These are phyloP conservation scores for Selene dorsalis DNA, from an alignment of 2,797 vertebrate genomes.

Conservation along the genomic window DNA sequence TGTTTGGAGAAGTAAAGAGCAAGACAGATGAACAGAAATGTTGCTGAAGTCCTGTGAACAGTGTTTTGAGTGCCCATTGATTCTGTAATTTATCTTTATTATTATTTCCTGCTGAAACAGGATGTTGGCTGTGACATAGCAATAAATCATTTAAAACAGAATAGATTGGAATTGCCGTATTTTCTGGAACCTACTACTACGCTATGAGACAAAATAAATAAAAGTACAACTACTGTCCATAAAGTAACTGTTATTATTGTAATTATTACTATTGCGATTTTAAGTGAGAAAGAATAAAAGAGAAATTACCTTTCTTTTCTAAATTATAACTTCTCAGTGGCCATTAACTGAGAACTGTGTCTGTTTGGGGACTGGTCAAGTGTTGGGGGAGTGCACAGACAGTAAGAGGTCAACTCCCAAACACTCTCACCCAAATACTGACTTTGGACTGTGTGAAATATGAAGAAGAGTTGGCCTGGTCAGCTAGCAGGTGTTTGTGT, in stretches of 20 bases:
- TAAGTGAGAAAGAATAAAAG: no score
- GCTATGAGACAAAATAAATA: not conserved
- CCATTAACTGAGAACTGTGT: not conserved
- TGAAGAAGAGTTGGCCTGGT: not conserved
- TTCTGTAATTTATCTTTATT: not conserved
- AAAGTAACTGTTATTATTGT: not conserved
- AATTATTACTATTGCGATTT: not conserved
- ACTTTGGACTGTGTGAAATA: slow-evolving; percentile 10
- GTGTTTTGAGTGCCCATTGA: not conserved
- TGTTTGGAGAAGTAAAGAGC: not conserved
- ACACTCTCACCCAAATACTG: slow-evolving; percentile 24
- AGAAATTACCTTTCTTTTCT: not conserved
- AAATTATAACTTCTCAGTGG: not conserved
- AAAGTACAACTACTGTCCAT: not conserved
- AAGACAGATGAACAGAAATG: not conserved
- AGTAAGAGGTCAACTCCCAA: slow-evolving; percentile 7
- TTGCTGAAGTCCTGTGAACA: not conserved
- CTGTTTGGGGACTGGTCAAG: slow-evolving; percentile 1
- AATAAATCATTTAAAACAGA: not conserved
- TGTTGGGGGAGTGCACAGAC: slow-evolving; percentile 8
- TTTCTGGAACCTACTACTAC: not conserved
- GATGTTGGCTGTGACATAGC: not conserved
- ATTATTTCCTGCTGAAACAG: not conserved
- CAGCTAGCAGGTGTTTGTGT: slow-evolving; percentile 22
- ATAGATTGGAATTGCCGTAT: not conserved